Evolutionary conservation across 53 echinoderm and acorn worm genomes (phyloP), one percentile per base, ranked within the genome.

Genomic region (Echinometra lucunter): DNA sequence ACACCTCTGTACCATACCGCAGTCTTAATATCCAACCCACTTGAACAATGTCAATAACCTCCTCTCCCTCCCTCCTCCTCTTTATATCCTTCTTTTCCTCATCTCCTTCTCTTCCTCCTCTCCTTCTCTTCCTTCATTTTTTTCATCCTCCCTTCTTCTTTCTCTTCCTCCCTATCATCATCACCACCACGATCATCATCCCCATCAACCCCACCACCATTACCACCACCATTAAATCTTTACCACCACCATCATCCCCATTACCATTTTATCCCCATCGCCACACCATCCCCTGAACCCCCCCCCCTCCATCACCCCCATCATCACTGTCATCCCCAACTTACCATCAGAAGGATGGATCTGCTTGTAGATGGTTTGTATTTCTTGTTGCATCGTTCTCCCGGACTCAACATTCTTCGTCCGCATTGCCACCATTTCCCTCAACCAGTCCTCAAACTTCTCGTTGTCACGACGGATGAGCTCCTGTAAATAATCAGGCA

Each of bases 351-450:
- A 91, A 19, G 98, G 96, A 5, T 96, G 93, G 25, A 99, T 89
- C 66, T 82, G 74, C 44, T 95, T 60, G 66, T 96, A 98, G 40
- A 98, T 90, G 90, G 95, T 94, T 1, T 94, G 91, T 47, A 99
- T 95, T 82, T 99, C 97, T 6, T 96, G 49, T 60, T 98, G 98
- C 78, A 94, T 97, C 3, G 95, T 94, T 67, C 95, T 93, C 4
- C 98, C 98, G 25, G 53, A 88, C 78, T 96, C 94, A 27, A 98
- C 97, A 92, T 95, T 97, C 58, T 89, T 88, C 15, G 94, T 95
- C 49, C 98, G 91, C 97, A 98, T 98, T 15, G 93, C 82, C 1
- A 89, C 87, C 97, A 98, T 97, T 74, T 98, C 98, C 60, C 90
- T 49, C 44, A 96, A 91, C 98, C 98, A 98, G 6, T 95, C 94